Base-by-base conservation (phyloP, 2,888 invertebrate species). In the Drosophila dives region DNA sequence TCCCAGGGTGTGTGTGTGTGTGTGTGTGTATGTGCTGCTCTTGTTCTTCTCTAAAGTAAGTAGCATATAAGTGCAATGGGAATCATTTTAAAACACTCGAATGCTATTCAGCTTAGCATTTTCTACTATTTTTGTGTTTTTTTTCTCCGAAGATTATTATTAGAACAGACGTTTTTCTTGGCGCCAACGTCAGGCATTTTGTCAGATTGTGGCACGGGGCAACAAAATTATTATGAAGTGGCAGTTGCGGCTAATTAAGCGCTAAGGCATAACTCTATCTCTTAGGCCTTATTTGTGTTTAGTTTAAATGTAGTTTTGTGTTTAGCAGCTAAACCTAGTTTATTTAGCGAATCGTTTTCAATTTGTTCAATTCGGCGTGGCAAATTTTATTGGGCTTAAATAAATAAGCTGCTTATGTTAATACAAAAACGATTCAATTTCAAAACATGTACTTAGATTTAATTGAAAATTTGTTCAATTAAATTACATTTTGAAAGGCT, bases 71-170 rank as follows among this genome's bases (percentile, higher is more conserved):
- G 80, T 80, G 80, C 80, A 72, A 75, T 83, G 70, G 82, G 76
- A 86, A 83, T 86, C 86, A 76, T 84, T 86, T 84, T 81, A 84
- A 85, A 86, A 85, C 86, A 86, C 84, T 86, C 73, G 54, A 82
- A 80, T 71, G 79, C 84, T 62, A 73, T 72, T 81, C 76, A 64
- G 62, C 49, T 72, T 56, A 61, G 29, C 55, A 17, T 23, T 34
- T 53, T 53, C 23, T 34, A 15, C 8, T 23, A 8, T 53, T 15
- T 23, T 45, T 34, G 32, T 7, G 1, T n/a, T 32, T 2, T 8
- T 32, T 65, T 61, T 64, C 53, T 8, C 29, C n/a, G 36, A 61
- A 62, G 69, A 80, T 85, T 85, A 75, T 85, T 85, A 80, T 85
- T 80, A 72, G 66, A 75, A 68, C 69, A 74, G 81, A 72, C 64